Conservation (phyloP, 1,140 invertebrate genomes). For the Cherax destructor region DNA sequence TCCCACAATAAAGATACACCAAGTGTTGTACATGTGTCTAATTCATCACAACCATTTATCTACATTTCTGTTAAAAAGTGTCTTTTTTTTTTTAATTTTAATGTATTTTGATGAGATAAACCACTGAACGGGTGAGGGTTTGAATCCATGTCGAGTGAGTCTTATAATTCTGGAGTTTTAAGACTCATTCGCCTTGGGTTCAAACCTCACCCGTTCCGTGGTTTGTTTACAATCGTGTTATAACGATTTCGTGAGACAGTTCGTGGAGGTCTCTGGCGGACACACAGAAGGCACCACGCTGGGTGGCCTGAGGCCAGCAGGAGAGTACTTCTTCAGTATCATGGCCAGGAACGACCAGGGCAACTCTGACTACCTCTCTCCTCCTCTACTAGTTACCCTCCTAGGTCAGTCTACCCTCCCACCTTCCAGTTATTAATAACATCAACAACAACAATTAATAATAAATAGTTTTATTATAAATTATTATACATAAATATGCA, state of each 20-base stretch:
- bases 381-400: slow-evolving; percentile 11
- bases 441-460: background rate
- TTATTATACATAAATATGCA: background rate
- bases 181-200: too few species aligned
- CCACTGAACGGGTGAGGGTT: too few species aligned
- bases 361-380: slow-evolving; percentile 82
- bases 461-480: background rate
- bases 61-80: too few species aligned
- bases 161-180: too few species aligned
- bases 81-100: too few species aligned
- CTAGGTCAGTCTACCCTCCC: slow-evolving; percentile 15
- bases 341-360: slow-evolving; percentile 91
- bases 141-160: too few species aligned
- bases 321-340: slow-evolving; percentile 91
- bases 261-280: slow-evolving; percentile 79
- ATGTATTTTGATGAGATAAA: too few species aligned
- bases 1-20: too few species aligned
- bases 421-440: background rate
- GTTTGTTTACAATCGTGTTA: too few species aligned
- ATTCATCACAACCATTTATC: too few species aligned
- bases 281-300: slow-evolving; percentile 84
- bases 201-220: too few species aligned
- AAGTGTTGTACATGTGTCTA: too few species aligned
- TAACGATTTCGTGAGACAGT: background rate
- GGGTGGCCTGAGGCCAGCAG: slow-evolving; percentile 84